Evolutionary conservation across 2,797 vertebrate genomes (phyloP).

Genomic region (Todus mexicanus): DNA sequence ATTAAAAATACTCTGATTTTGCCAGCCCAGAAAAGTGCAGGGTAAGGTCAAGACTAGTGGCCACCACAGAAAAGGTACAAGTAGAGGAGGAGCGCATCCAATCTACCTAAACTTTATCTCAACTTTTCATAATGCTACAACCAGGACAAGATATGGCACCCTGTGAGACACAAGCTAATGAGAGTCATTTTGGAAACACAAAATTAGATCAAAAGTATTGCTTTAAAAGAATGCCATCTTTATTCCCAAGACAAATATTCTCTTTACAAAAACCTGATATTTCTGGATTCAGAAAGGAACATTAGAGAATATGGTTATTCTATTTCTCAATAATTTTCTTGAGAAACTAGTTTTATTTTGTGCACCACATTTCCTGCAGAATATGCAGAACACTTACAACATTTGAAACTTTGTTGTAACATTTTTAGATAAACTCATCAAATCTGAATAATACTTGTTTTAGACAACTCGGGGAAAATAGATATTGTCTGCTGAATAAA

Average conservation of each 20-base stretch:
- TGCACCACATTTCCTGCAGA: background rate
- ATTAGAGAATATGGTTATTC: background rate
- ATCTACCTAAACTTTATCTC: background rate
- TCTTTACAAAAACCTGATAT: background rate
- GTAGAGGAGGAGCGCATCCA: background rate
- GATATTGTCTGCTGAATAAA: background rate
- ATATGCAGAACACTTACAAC: background rate
- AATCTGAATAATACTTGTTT: background rate
- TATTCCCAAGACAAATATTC: background rate
- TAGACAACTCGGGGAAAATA: background rate
- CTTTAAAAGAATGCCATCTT: background rate
- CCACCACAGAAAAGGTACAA: background rate
- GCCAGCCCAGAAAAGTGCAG: background rate
- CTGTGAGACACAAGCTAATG: background rate
- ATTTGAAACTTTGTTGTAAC: background rate
- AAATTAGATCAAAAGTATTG: background rate
- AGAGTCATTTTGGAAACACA: background rate
- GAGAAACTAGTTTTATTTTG: background rate
- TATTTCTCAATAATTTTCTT: background rate
- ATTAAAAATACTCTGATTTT: background rate
- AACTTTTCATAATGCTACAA: background rate
- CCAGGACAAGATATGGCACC: background rate
- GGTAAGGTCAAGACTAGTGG: background rate
- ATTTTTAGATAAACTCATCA: background rate
- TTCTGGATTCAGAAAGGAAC: background rate